These are phyloP conservation scores for Cryptocheilus praepositus DNA, from an alignment of 2,888 invertebrate species.

Conservation along the genomic window DNA sequence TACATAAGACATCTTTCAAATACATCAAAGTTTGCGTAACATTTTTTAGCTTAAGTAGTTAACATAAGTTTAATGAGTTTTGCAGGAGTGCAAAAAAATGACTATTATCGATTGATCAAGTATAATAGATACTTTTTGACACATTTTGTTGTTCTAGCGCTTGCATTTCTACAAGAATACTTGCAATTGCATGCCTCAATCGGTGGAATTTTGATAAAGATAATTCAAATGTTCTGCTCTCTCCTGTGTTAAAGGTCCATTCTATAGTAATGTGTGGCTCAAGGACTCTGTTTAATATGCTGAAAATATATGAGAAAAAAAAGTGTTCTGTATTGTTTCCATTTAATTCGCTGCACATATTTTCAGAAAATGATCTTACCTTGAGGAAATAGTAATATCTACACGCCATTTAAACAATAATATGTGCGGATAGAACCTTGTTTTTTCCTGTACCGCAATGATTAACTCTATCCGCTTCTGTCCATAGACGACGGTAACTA, in stretches of 20 bases:
- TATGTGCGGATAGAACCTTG: slow-evolving; percentile 72
- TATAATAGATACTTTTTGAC: slow-evolving; percentile 68
- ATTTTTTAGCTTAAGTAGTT: no score
- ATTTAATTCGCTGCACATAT: neutral
- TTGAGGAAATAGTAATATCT: slow-evolving; percentile 76
- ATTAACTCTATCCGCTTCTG: slow-evolving; percentile 72
- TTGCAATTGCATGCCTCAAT: slow-evolving; percentile 76
- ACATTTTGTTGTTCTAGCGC: slow-evolving; percentile 74
- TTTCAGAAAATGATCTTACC: slow-evolving; percentile 63
- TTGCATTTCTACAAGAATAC: slow-evolving; percentile 76
- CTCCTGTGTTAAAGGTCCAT: slow-evolving; percentile 75
- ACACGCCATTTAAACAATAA: slow-evolving; percentile 76
- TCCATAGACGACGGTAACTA: slow-evolving; percentile 76
- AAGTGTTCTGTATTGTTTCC: slow-evolving; percentile 6
- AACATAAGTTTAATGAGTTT: no score
- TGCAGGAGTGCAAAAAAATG: neutral
- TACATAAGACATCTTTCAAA: no score
- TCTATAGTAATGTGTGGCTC: slow-evolving; percentile 77
- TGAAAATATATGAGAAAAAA: slow-evolving; percentile 48
- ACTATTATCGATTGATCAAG: slow-evolving; percentile 20
- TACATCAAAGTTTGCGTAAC: no score
- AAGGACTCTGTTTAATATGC: slow-evolving; percentile 71
- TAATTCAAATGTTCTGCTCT: slow-evolving; percentile 75
- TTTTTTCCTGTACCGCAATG: slow-evolving; percentile 72
- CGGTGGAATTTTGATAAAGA: slow-evolving; percentile 77